Conservation (phyloP, 92 coral and sea anemone species). For the Heliopora coerulea region DNA sequence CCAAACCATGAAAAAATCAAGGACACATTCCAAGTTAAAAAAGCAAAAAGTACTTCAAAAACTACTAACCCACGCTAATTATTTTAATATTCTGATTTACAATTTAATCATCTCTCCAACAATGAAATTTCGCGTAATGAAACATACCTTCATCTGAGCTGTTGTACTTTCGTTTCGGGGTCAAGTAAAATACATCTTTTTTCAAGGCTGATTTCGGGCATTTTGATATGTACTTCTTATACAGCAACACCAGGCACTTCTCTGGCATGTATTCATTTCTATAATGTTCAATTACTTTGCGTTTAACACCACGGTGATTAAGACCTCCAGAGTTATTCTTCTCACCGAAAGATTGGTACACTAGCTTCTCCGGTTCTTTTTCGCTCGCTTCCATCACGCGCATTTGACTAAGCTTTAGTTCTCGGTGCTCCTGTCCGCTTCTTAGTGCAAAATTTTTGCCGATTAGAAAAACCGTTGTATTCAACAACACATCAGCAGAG, state of each 20-base stretch:
- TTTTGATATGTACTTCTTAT: constrained; percentile 33
- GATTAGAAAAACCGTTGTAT: constrained; percentile 46
- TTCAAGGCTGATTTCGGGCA: constrained; percentile 28
- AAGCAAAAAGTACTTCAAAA: neutral
- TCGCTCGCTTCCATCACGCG: neutral
- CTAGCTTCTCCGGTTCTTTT: too few species aligned
- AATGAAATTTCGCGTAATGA: neutral
- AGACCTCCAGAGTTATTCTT: constrained; percentile 47
- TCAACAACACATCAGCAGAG: constrained; percentile 26
- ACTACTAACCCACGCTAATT: neutral
- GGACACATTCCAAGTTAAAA: too few species aligned
- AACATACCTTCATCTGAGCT: constrained; percentile 39
- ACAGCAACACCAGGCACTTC: constrained; percentile 29
- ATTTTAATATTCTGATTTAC: too few species aligned
- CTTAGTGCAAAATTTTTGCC: constrained; percentile 42
- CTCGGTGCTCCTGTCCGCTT: constrained; percentile 1
- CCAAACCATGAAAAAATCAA: too few species aligned
- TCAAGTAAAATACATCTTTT: constrained; percentile 34
- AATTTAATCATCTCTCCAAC: too few species aligned
- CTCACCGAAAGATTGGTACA: constrained; percentile 38
- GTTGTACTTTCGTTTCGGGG: constrained; percentile 39
- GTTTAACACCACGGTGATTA: constrained; percentile 28
- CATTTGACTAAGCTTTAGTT: neutral
- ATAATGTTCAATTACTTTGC: constrained; percentile 35
- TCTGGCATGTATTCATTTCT: constrained; percentile 35